Base-by-base conservation (phyloP, 2,113 vertebrate species). In the Neotragus pygmaeus region DNA sequence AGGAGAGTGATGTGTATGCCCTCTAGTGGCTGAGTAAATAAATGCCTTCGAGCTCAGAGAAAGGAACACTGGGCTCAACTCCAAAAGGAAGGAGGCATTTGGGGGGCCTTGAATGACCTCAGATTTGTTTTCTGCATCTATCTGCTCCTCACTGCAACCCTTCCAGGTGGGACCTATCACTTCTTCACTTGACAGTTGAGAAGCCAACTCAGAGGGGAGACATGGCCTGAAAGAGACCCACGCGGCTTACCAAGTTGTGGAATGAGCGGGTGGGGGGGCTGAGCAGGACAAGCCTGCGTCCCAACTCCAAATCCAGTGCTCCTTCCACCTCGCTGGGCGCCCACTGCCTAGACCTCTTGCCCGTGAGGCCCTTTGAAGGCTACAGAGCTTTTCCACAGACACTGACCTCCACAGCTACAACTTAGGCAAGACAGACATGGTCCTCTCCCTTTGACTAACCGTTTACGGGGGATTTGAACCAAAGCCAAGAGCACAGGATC, bases 181-280 rank as follows among this genome's bases (percentile, higher is more conserved):
- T 64, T 45, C 39, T 14, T 5, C 43, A 33, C 36, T 64, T 57
- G 80, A 85, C 43, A 66, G 27, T 2, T 5, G 10, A 49, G 28
- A 90, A 77, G 84, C 23, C n/a, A 58, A 92, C n/a, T 92, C 60
- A 75, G 53, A 82, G 23, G 82, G 55, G 25, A 91, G 43, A 80
- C 60, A 28, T 5, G n/a, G 70, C 36, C 33, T 47, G 14, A 62
- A 47, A 43, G 51, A 81, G 36, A 58, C 8, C 57, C 33, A 28
- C 15, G 43, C 0, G 28, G 47, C 58, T 36, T 13, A 45, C 47
- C 17, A 43, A 43, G 85, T 0, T 62, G 2, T 1, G 1, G 10
- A 27, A 12, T 58, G 57, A 0, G 5, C 25, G 23, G 0, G 43
- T 43, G 57, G 23, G 3, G 2, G 75, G 45, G 45, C 45, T 0